Percentiles rank a stretch among this genome's conserved stretches.
Evolutionary conservation across 2,113 vertebrate genomes (phyloP).

Genomic region (Fukomys damarensis): DNA sequence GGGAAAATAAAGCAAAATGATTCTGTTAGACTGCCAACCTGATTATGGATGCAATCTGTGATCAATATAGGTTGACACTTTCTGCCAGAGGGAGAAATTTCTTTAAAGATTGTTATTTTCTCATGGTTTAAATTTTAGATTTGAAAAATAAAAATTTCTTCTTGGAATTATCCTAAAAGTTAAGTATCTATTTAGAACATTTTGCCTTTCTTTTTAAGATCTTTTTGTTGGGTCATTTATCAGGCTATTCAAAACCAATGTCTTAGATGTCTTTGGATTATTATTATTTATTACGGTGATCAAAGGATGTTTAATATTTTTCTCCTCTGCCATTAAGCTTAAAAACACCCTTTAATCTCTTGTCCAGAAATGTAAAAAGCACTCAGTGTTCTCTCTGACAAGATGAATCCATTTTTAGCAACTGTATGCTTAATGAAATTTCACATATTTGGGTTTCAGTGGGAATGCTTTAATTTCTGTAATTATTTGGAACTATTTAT

Average conservation of each 20-base stretch:
- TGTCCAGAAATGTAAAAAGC: background rate
- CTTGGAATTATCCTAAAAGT: constrained; percentile 31
- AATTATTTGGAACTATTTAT: background rate
- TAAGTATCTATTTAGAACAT: background rate
- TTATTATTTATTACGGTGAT: background rate
- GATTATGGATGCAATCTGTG: background rate
- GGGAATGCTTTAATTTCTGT: constrained; percentile 41
- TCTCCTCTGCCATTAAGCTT: background rate
- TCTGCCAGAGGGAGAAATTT: background rate
- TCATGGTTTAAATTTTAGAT: background rate
- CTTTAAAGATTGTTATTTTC: background rate
- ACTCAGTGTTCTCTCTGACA: constrained; percentile 24
- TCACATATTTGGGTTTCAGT: background rate
- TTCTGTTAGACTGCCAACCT: background rate
- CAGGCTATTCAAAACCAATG: background rate
- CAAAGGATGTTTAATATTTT: background rate
- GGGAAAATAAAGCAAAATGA: background rate
- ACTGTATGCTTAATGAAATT: background rate
- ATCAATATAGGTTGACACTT: background rate
- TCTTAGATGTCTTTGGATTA: background rate
- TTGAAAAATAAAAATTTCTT: constrained; percentile 36
- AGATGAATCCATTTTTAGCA: constrained; percentile 51
- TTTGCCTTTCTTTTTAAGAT: background rate
- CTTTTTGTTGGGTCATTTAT: background rate
- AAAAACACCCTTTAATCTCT: background rate